A percentile compares a stretch with the other conserved stretches of the same genome.
Evolutionary conservation across 2,888 invertebrate genomes (phyloP).

Genomic region (Molanna angustata): DNA sequence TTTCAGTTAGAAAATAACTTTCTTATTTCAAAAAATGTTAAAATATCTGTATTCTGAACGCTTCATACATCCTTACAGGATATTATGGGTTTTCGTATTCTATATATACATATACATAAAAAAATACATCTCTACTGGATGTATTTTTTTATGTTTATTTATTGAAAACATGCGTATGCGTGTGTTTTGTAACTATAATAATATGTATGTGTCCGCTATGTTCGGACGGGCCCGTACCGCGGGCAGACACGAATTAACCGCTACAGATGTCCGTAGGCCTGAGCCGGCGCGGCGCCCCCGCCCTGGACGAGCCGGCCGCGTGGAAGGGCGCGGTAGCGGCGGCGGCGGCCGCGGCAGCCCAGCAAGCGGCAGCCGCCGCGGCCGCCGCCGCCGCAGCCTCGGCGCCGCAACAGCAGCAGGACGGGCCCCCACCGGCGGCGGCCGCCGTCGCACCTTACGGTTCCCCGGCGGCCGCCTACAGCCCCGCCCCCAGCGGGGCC

Average conservation of each 20-base stretch:
- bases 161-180: no score
- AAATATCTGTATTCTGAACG: no score
- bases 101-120: no score
- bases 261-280: slow-evolving; percentile 69
- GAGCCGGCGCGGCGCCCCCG: slow-evolving; percentile 66
- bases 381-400: slow-evolving; percentile 69
- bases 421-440: slow-evolving; percentile 74
- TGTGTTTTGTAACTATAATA: no score
- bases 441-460: slow-evolving; percentile 62
- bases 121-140: no score
- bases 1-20: no score
- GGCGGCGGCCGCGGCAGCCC: slow-evolving; percentile 67
- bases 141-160: no score
- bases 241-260: slow-evolving; percentile 33
- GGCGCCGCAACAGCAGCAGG: slow-evolving; percentile 60
- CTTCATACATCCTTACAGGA: no score
- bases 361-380: slow-evolving; percentile 72
- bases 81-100: no score
- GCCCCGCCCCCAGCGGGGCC: slow-evolving; percentile 81
- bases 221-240: no score
- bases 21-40: no score
- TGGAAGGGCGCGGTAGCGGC: slow-evolving; percentile 80
- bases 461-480: slow-evolving; percentile 53
- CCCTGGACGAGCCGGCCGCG: slow-evolving; percentile 54
- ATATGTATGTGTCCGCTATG: no score